Conservation (phyloP, 2,888 invertebrate species). For the Drosophila kambysellisi region DNA sequence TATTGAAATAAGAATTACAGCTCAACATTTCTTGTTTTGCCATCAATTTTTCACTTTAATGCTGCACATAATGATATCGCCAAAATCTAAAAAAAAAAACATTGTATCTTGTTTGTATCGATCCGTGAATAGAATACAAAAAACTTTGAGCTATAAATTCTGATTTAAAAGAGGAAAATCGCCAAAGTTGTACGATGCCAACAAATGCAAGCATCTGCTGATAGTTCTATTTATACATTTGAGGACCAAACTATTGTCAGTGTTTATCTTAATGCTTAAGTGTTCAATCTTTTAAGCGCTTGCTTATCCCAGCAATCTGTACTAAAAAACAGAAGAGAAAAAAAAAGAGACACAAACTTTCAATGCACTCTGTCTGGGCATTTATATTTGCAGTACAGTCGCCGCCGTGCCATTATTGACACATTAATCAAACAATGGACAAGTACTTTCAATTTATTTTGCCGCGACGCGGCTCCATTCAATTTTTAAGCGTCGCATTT, state of each 20-base stretch:
- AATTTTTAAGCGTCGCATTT: conserved; percentile 60
- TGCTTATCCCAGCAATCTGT: conserved; percentile 6
- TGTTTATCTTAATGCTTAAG: conserved; percentile 2
- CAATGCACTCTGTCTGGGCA: conserved; percentile 12
- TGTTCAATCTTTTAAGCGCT: conserved; percentile 24
- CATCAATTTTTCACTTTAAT: neutral
- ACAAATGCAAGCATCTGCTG: neutral
- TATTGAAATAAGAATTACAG: neutral
- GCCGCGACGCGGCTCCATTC: conserved; percentile 59
- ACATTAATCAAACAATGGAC: conserved; percentile 79
- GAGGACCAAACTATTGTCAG: neutral
- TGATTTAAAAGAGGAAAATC: neutral
- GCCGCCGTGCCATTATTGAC: conserved; percentile 69
- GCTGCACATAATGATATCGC: neutral
- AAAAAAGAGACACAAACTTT: conserved; percentile 7
- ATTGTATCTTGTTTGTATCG: neutral
- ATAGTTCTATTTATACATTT: neutral
- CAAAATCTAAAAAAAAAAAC: neutral
- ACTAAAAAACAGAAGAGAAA: neutral
- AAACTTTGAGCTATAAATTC: neutral
- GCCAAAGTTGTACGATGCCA: neutral
- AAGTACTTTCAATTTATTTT: conserved; percentile 80
- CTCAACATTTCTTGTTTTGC: neutral
- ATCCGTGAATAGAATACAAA: neutral
- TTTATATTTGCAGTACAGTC: conserved; percentile 19